Evolutionary conservation across 2,113 vertebrate species (phyloP), one percentile per base, ranked within the genome.

Genomic region (Ibidorhyncha struthersii): DNA sequence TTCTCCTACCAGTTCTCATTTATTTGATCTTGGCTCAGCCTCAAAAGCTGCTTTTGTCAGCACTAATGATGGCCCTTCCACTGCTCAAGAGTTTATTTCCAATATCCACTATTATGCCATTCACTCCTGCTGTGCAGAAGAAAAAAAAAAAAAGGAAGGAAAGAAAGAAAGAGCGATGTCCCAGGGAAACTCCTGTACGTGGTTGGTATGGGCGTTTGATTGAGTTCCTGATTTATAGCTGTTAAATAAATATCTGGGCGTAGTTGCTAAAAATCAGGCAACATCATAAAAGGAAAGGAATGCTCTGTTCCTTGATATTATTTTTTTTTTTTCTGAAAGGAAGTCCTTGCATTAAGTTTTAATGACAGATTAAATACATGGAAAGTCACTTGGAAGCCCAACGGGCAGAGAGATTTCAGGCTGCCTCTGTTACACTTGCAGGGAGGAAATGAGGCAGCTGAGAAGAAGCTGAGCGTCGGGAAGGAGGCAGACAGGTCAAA

Each of bases 41-140:
- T 95, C 91, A 93, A 86, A 89, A 96, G 84, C 86, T 82, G 81
- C 81, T 96, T 96, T 97, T 94, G 78, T 95, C 86, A 91, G 81
- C 41, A 6, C 25, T 97, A 89, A 97, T 93, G 91, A 96, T 87
- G 78, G 89, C 70, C 70, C 62, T 95, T 95, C 86, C 70, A 89
- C 81, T 55, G 45, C 81, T 94, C 77, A 86, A 87, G 82, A 91
- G 83, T 93, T 96, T 95, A 94, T 95, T 96, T 95, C 89, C 70
- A 93, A 50, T 85, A 89, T 96, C 49, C 29, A 80, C 78, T 79
- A 66, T 87, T 93, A 92, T 73, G 45, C 73, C 32, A 14, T 26
- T 91, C 77, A 61, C 43, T 86, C 80, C 69, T 74, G 52, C 80
- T 76, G 69, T 79, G 45, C 77, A 65, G 76, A 79, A 83, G 13